A percentile compares a stretch with the other conserved stretches of the same genome.
These are phyloP conservation scores for Papilio elwesi DNA, from an alignment of 2,888 invertebrate species.

Conservation along the genomic window DNA sequence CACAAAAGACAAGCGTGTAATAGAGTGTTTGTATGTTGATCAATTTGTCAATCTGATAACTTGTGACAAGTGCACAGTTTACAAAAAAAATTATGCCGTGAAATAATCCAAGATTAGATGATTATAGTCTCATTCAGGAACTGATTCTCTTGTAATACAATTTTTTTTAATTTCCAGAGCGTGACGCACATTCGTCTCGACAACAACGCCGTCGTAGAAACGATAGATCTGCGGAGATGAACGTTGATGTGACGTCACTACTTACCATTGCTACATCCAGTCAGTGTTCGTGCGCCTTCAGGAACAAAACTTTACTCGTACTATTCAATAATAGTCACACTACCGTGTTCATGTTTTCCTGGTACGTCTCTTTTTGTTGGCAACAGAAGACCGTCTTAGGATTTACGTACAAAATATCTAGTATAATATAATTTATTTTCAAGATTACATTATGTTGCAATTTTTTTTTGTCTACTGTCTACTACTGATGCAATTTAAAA, in stretches of 20 bases:
- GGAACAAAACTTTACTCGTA: neutral
- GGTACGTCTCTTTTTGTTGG: neutral
- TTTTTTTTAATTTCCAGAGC: conserved; percentile 79
- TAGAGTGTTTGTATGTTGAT: no score
- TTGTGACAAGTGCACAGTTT: no score
- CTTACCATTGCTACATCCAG: conserved; percentile 12
- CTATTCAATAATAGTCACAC: conserved; percentile 5
- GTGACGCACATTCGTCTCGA: conserved; percentile 89
- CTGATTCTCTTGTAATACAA: conserved; percentile 21
- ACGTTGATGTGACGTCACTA: conserved; percentile 47
- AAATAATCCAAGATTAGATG: no score
- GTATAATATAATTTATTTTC: neutral
- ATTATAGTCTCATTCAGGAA: no score
- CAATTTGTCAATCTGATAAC: no score
- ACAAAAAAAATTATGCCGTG: no score
- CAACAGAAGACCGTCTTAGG: neutral
- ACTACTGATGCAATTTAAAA: neutral
- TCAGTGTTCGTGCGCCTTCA: conserved; percentile 17
- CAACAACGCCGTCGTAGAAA: conserved; percentile 85
- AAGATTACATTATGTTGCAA: neutral
- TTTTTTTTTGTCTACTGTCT: neutral
- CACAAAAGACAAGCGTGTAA: no score
- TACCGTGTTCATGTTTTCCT: conserved; percentile 2
- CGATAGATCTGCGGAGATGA: conserved; percentile 90
- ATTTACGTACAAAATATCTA: no score